Evolutionary conservation across 2,797 vertebrate genomes (phyloP).

Genomic region (Malurus leucopterus): DNA sequence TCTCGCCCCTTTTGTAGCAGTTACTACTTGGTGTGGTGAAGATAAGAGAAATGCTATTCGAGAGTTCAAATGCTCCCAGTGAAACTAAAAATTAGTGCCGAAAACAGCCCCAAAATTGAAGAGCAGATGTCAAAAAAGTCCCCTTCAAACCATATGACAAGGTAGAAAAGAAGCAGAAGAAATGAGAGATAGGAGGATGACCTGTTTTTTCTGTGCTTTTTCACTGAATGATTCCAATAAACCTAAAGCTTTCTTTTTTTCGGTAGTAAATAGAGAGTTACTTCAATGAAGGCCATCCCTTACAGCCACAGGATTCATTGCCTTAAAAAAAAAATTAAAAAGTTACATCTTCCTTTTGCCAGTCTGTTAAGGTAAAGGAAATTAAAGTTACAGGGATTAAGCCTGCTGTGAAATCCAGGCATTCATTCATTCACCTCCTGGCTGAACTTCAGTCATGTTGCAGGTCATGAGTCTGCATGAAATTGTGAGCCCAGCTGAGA

Average conservation of each 20-base stretch:
- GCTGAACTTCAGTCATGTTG: not conserved
- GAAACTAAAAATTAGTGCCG: constrained; percentile 23
- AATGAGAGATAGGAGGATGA: constrained; percentile 25
- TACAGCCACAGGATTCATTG: constrained; percentile 2
- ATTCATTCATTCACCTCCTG: not conserved
- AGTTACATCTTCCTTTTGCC: not conserved
- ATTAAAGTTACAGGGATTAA: constrained; percentile 42
- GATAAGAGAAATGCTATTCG: constrained; percentile 37
- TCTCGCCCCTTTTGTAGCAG: constrained; percentile 20
- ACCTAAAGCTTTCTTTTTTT: constrained; percentile 22
- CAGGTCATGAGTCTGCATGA: not conserved
- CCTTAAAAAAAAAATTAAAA: not conserved
- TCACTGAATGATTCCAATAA: constrained; percentile 20
- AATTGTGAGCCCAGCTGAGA: not conserved
- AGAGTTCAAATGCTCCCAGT: constrained; percentile 4
- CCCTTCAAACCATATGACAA: not conserved
- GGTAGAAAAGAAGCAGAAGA: constrained; percentile 28
- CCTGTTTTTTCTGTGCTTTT: constrained; percentile 12
- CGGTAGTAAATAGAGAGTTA: not conserved
- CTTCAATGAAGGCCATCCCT: constrained; percentile 3
- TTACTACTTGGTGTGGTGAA: constrained; percentile 21
- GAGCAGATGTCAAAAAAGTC: constrained; percentile 21
- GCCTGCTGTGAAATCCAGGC: not conserved
- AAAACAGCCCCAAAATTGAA: constrained; percentile 21
- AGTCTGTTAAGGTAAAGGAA: constrained; percentile 6